These are phyloP conservation scores for Aromia moschata DNA, from an alignment of 2,888 invertebrate genomes.

Conservation along the genomic window DNA sequence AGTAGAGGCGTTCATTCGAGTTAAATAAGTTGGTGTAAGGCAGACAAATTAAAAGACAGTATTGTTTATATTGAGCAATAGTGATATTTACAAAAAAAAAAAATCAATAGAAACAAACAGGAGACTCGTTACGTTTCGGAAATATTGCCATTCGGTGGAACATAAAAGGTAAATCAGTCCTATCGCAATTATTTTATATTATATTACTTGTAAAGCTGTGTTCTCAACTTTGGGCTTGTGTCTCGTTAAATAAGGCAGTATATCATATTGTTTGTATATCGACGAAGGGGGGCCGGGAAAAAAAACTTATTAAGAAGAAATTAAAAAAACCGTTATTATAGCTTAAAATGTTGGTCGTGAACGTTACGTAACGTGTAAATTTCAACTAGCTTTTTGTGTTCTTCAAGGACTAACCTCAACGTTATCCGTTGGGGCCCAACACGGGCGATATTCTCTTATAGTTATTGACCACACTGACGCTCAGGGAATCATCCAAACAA, in stretches of 20 bases:
- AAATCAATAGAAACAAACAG: slow-evolving; percentile 16
- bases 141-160: slow-evolving; percentile 23
- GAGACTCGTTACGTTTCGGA: slow-evolving; percentile 17
- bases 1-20: no score
- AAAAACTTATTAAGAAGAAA: not conserved
- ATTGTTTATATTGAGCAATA: slow-evolving; percentile 35
- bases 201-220: slow-evolving; percentile 32
- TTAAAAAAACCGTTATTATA: slow-evolving; percentile 14
- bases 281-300: no score
- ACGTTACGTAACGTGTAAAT: slow-evolving; percentile 22
- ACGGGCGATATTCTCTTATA: slow-evolving; percentile 53
- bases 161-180: slow-evolving; percentile 36
- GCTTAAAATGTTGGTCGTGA: slow-evolving; percentile 23
- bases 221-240: slow-evolving; percentile 34
- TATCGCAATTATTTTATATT: slow-evolving; percentile 32
- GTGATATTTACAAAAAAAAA: slow-evolving; percentile 30
- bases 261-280: no score
- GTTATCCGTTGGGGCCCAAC: slow-evolving; percentile 60
- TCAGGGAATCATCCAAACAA: slow-evolving; percentile 50
- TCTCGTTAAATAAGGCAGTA: slow-evolving; percentile 27
- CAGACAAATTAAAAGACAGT: slow-evolving; percentile 21
- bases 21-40: slow-evolving; percentile 24
- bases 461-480: slow-evolving; percentile 34
- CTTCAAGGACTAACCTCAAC: slow-evolving; percentile 15
- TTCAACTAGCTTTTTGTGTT: slow-evolving; percentile 19